These are phyloP conservation scores for Apomyelois bistriatella DNA, from an alignment of 2,888 invertebrate genomes.

Conservation along the genomic window DNA sequence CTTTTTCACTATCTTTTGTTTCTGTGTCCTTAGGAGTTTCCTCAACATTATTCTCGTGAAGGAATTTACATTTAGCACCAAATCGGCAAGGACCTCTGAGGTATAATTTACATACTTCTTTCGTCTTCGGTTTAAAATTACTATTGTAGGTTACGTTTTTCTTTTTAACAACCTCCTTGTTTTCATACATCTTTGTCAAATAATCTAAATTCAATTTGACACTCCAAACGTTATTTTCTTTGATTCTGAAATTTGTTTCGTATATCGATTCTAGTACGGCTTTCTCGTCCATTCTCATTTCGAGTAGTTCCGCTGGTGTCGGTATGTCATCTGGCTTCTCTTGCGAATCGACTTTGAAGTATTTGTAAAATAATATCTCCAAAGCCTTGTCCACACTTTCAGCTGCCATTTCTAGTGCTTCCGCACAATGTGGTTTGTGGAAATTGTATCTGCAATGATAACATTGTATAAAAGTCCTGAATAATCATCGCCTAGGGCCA, in stretches of 20 bases:
- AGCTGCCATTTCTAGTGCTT: conserved; percentile 84
- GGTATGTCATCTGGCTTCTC: conserved; percentile 61
- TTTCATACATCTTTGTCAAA: conserved; percentile 78
- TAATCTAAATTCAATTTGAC: conserved; percentile 84
- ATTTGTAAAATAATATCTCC: conserved; percentile 85
- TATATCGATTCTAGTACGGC: conserved; percentile 89
- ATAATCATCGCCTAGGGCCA: too few relatives aligned
- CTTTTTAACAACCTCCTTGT: conserved; percentile 67
- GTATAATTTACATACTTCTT: conserved; percentile 83
- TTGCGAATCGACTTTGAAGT: conserved; percentile 76
- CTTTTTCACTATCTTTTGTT: conserved; percentile 51
- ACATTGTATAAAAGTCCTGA: neutral
- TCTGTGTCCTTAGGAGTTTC: conserved; percentile 40
- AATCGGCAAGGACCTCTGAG: conserved; percentile 84
- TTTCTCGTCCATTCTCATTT: conserved; percentile 85
- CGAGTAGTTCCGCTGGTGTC: conserved; percentile 76
- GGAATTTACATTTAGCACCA: conserved; percentile 87
- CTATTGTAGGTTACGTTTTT: conserved; percentile 59
- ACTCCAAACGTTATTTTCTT: conserved; percentile 86
- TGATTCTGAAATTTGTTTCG: conserved; percentile 83
- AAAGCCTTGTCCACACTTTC: conserved; percentile 86
- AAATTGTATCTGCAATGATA: conserved; percentile 84
- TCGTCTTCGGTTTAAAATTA: conserved; percentile 68
- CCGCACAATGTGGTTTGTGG: conserved; percentile 85
- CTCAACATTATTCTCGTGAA: conserved; percentile 79